These are phyloP conservation scores for Poecilia wingei DNA, from an alignment of 2,797 vertebrate genomes.

Conservation along the genomic window DNA sequence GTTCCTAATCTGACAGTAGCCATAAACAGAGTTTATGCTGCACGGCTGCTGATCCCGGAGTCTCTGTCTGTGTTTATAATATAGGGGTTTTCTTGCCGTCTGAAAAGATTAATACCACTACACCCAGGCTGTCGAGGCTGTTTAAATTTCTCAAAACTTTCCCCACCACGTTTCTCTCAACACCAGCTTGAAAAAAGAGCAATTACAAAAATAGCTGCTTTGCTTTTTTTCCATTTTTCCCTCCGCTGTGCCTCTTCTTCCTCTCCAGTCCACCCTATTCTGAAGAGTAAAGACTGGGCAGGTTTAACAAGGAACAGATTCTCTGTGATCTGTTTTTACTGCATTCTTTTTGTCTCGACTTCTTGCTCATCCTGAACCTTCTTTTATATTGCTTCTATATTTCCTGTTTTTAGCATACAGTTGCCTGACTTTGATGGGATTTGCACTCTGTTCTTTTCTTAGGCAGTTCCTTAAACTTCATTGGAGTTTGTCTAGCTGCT, in stretches of 20 bases:
- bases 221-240: constrained; percentile 18
- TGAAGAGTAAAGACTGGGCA: constrained; percentile 39
- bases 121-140: constrained; percentile 75
- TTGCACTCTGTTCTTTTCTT: constrained; percentile 12
- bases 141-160: constrained; percentile 78
- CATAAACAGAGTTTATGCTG: constrained; percentile 58
- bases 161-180: constrained; percentile 67
- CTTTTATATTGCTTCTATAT: constrained; percentile 20
- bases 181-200: constrained; percentile 44
- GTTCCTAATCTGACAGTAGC: constrained; percentile 52
- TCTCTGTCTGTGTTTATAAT: constrained; percentile 79
- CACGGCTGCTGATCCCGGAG: constrained; percentile 42
- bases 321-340: constrained; percentile 39
- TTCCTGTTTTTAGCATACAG: constrained; percentile 7
- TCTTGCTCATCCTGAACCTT: constrained; percentile 45
- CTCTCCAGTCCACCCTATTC: constrained; percentile 28
- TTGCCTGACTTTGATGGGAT: constrained; percentile 6
- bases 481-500: constrained; percentile 3
- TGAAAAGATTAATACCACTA: constrained; percentile 81
- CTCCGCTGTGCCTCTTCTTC: constrained; percentile 40
- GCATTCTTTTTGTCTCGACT: constrained; percentile 21
- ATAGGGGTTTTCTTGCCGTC: constrained; percentile 72
- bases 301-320: constrained; percentile 77
- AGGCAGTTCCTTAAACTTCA: constrained; percentile 3
- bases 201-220: constrained; percentile 70